Percentiles rank a stretch among this genome's conserved stretches.
These are phyloP conservation scores for Megaceryle maxima DNA, from an alignment of 2,113 vertebrate genomes.

Conservation along the genomic window DNA sequence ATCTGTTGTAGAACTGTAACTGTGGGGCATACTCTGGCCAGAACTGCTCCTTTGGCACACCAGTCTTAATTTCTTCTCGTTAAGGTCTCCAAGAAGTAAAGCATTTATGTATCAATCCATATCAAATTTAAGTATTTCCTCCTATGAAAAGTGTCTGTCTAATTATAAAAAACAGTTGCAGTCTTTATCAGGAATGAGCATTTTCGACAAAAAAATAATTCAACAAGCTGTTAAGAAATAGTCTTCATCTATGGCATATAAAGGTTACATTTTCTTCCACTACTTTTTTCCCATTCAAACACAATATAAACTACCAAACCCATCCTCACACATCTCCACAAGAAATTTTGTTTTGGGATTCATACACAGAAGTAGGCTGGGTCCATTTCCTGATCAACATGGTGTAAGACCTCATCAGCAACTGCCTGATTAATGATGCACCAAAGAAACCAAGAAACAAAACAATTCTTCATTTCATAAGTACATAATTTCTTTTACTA, in stretches of 20 bases:
- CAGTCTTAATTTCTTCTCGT: background rate
- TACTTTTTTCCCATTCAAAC: background rate
- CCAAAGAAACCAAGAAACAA: conserved; percentile 26
- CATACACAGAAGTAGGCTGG: conserved; percentile 7
- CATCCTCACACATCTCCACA: background rate
- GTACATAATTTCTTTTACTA: background rate
- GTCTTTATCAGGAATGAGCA: background rate
- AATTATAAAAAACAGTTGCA: background rate
- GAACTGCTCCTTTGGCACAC: background rate
- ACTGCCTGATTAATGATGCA: conserved; percentile 31
- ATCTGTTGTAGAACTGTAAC: background rate
- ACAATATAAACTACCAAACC: background rate
- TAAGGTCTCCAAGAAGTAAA: background rate
- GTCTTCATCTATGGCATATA: background rate
- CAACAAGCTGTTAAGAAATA: background rate
- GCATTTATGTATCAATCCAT: background rate
- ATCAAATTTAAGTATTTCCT: background rate
- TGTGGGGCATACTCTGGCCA: background rate
- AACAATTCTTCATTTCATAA: background rate
- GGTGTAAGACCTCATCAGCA: conserved; percentile 41
- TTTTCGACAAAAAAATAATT: background rate
- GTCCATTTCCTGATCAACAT: conserved; percentile 21
- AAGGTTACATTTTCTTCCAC: background rate
- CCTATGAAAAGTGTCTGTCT: background rate
- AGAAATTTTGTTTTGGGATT: conserved; percentile 22